Base-by-base conservation (phyloP, 2,888 invertebrate species). In the Agonum fuliginosum region DNA sequence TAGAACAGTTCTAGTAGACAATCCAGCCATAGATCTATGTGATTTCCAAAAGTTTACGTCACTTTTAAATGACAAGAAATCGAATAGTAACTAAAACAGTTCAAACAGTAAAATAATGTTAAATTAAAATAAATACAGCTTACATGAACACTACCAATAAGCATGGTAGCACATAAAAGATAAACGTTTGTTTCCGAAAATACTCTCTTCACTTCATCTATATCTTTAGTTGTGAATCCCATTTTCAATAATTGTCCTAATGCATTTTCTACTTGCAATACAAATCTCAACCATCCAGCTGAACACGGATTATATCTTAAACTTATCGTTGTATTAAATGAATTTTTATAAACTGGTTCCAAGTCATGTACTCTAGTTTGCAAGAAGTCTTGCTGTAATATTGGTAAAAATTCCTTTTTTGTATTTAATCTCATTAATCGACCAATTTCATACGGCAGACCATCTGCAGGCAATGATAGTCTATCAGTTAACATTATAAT, bases 61-160 rank as follows among this genome's bases (percentile, higher is more conserved):
- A 86, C 98, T 98, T 89, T 99, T 99, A 86, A 99, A 98, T 0
- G 99, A 97, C 72, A 99, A 88, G 84, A 99, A 97, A 86, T 99
- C 99, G 84, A 99, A 97, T 43, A 99, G 87, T 79, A 99, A 88
- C 97, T 99, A 90, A 12, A 90, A 90, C 10, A n/a, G n/a, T n/a
- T n/a, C 3, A 37, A 46, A 46, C 5, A 46, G 10, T 46, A 3
- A 30, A 30, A 30, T 6, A 3, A 30, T 30, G 30, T 30, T 30
- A 30, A 30, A n/a, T 30, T 6, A 78, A 75, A 48, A 48, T 4
- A 71, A 19, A 34, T 34, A 37, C 30, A 78, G 90, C 95, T 93
- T 88, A 98, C 97, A 91, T 99, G 99, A 83, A 96, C 90, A 81
- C 97, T 94, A 37, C 97, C 95, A 81, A 99, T 94, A 82, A 95